phyloP scores from a whole-genome alignment of 1,140 invertebrate genomes.

The Ridgeia piscesae region DNA sequence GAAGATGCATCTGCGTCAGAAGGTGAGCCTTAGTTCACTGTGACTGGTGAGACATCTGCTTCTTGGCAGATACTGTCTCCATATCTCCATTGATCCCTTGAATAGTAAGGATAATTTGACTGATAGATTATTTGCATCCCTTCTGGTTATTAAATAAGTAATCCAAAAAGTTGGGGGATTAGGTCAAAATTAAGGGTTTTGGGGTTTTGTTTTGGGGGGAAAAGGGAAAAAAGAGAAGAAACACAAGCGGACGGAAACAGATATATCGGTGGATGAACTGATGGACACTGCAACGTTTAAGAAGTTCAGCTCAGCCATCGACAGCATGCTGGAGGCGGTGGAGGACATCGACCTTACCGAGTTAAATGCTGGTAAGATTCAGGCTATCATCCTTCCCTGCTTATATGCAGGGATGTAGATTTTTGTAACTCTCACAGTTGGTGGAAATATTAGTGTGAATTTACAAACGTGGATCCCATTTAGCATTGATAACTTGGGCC shows the following conservation, averaged over 20 bases:
- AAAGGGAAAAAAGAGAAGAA: constrained; percentile 66
- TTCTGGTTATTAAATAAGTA: too few relatives aligned
- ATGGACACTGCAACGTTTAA: constrained; percentile 95
- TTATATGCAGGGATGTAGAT: neutral
- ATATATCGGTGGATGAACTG: constrained; percentile 83
- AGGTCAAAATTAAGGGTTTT: too few relatives aligned
- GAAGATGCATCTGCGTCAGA: neutral
- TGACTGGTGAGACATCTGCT: too few relatives aligned
- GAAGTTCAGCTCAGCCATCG: constrained; percentile 85
- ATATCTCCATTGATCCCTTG: too few relatives aligned
- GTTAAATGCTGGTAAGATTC: constrained; percentile 43
- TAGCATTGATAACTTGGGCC: too few relatives aligned
- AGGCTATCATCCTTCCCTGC: neutral
- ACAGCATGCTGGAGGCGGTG: constrained; percentile 85
- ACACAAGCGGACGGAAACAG: constrained; percentile 77
- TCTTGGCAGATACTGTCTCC: too few relatives aligned
- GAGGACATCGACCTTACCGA: constrained; percentile 76
- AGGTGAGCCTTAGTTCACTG: neutral
- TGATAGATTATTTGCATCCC: too few relatives aligned
- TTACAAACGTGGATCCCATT: too few relatives aligned
- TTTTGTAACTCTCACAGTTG: neutral
- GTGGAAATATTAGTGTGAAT: too few relatives aligned
- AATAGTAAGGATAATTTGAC: too few relatives aligned
- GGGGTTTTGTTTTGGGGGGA: constrained; percentile 17
- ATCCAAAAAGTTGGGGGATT: too few relatives aligned